These are phyloP conservation scores for Sarcoramphus papa DNA, from an alignment of 2,797 vertebrate species.

Conservation along the genomic window DNA sequence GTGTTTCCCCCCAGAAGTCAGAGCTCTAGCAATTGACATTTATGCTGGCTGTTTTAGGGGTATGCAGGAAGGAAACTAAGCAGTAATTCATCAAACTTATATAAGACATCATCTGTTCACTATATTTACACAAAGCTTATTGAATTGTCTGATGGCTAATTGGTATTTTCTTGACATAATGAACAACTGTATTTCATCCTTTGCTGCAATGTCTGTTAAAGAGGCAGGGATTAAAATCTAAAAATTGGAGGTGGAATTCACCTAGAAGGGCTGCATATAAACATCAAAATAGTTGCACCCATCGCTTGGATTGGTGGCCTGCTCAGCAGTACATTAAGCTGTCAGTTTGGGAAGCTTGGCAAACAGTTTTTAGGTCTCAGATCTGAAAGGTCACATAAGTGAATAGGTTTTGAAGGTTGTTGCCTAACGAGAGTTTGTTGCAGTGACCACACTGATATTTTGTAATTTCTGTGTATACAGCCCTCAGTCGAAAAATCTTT, in stretches of 20 bases:
- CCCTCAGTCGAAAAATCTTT: neutral
- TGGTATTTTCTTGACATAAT: conserved; percentile 71
- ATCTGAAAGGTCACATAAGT: neutral
- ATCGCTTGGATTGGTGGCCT: neutral
- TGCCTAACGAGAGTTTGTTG: neutral
- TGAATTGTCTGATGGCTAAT: conserved; percentile 67
- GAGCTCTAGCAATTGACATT: conserved; percentile 43
- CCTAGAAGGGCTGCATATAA: neutral
- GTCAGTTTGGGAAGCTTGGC: neutral
- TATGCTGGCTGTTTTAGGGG: neutral
- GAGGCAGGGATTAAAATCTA: neutral
- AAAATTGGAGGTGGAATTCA: neutral
- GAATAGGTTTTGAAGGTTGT: neutral
- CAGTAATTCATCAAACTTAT: conserved; percentile 63
- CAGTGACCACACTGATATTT: neutral
- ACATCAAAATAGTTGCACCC: neutral
- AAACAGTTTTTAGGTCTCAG: neutral
- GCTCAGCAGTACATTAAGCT: neutral
- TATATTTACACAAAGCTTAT: conserved; percentile 67
- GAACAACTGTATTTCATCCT: conserved; percentile 60
- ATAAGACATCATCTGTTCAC: conserved; percentile 64
- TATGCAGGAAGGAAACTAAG: conserved; percentile 51
- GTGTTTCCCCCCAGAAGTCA: conserved; percentile 24
- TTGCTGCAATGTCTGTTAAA: conserved; percentile 7
- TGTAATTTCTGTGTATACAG: neutral